phyloP scores from a whole-genome alignment of 2,888 invertebrate species.

The Agriotes lineatus region DNA sequence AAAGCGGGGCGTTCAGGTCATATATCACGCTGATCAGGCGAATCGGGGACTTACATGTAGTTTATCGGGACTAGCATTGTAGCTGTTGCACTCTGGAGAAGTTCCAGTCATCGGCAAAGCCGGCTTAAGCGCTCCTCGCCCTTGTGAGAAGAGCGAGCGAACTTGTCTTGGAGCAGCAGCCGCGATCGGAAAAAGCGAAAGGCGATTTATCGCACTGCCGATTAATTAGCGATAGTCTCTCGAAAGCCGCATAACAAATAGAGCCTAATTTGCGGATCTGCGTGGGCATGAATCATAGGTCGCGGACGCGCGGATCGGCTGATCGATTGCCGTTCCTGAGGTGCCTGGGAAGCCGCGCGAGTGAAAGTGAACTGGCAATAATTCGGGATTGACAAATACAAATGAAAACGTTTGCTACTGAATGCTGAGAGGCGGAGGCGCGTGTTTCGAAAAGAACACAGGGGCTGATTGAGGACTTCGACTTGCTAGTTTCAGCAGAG shows the following conservation, averaged over 20 bases:
- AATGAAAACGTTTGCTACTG: no score
- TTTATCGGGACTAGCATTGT: conserved; percentile 42
- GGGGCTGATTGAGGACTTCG: no score
- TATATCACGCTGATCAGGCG: conserved; percentile 48
- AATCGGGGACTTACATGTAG: conserved; percentile 44
- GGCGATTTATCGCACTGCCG: neutral
- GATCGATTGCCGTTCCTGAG: neutral
- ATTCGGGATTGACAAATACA: no score
- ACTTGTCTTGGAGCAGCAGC: no score
- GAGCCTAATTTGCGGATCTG: neutral
- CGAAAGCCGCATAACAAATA: neutral
- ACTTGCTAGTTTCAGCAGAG: no score
- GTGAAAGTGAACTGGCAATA: no score
- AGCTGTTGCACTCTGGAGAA: conserved; percentile 38
- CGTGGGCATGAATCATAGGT: neutral
- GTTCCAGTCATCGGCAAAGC: conserved; percentile 34
- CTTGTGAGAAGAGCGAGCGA: no score
- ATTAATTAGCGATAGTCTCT: neutral
- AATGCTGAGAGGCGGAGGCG: no score
- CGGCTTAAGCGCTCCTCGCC: no score
- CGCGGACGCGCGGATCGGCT: neutral
- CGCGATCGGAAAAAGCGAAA: conserved; percentile 2
- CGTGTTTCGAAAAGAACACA: no score
- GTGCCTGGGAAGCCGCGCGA: no score
- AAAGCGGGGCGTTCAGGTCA: conserved; percentile 56